These are phyloP conservation scores for Hyppa rectilinea DNA, from an alignment of 2,888 invertebrate genomes.

Conservation along the genomic window DNA sequence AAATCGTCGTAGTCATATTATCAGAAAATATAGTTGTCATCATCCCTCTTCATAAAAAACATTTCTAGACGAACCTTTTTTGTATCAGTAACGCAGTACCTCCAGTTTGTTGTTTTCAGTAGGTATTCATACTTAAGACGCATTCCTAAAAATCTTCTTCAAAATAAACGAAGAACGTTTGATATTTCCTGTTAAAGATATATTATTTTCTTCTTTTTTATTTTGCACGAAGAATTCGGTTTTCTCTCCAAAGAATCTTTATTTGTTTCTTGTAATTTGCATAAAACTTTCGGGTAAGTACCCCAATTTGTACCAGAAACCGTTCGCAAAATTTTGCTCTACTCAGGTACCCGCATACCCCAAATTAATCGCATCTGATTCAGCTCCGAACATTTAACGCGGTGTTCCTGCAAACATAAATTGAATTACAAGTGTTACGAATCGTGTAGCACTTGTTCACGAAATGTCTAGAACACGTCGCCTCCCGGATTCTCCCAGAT, in stretches of 20 bases:
- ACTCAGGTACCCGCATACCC: conserved; percentile 41
- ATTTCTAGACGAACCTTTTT: conserved; percentile 30
- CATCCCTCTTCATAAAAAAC: conserved; percentile 29
- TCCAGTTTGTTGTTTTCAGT: background rate
- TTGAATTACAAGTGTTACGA: conserved; percentile 68
- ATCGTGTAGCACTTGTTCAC: conserved; percentile 64
- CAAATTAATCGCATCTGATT: conserved; percentile 50
- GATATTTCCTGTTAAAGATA: background rate
- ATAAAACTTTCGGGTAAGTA: conserved; percentile 32
- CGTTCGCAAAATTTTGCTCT: conserved; percentile 15
- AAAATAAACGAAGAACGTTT: conserved; percentile 12
- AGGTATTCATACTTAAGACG: background rate
- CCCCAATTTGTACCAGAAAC: conserved; percentile 37
- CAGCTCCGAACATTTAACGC: conserved; percentile 59
- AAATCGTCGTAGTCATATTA: conserved; percentile 43
- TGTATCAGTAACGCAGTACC: background rate
- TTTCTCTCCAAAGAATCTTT: conserved; percentile 16
- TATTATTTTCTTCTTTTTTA: too few species aligned
- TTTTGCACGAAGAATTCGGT: conserved; percentile 6
- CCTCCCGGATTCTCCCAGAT: conserved; percentile 58
- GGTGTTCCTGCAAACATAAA: conserved; percentile 64
- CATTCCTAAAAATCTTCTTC: background rate
- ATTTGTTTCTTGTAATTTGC: conserved; percentile 36
- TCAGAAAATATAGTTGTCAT: conserved; percentile 44
- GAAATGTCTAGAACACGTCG: conserved; percentile 61